These are phyloP conservation scores for Sebastes vulpes DNA, from an alignment of 2,797 vertebrate species.

Conservation along the genomic window DNA sequence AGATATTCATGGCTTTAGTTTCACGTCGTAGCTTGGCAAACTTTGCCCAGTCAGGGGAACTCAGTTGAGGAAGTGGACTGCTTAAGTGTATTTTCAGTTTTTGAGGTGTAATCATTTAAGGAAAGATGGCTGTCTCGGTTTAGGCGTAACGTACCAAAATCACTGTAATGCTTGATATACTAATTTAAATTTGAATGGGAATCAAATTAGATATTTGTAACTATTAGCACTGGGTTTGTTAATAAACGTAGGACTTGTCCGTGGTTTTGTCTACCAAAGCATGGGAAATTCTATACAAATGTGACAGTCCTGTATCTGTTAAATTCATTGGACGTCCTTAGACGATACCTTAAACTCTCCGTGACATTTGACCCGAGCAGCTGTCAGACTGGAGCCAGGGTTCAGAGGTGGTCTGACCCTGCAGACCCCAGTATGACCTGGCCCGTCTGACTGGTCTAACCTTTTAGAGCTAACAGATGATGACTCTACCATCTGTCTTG, in stretches of 20 bases:
- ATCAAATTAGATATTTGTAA: constrained; percentile 3
- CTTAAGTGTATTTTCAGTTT: constrained; percentile 14
- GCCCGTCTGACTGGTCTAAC: constrained; percentile 76
- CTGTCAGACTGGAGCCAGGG: constrained; percentile 74
- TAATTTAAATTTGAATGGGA: not conserved
- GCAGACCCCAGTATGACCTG: constrained; percentile 64
- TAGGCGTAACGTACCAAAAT: not conserved
- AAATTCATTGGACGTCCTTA: constrained; percentile 58
- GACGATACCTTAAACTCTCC: constrained; percentile 54
- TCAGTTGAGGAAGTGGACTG: not conserved
- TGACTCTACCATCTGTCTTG: constrained; percentile 79
- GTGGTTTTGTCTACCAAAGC: not conserved
- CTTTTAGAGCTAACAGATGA: constrained; percentile 70
- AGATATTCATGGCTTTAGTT: constrained; percentile 41
- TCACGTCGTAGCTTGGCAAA: constrained; percentile 2
- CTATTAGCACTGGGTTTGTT: not conserved
- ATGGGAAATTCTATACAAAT: constrained; percentile 19
- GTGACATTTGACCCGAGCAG: constrained; percentile 76
- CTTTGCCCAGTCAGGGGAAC: constrained; percentile 39
- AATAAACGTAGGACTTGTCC: not conserved
- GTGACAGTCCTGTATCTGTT: constrained; percentile 38
- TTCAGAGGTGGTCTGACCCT: constrained; percentile 71
- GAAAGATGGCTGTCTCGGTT: not conserved
- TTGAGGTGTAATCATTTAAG: constrained; percentile 1
- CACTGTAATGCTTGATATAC: not conserved